Percentiles rank a stretch among this genome's conserved stretches.
Evolutionary conservation across 2,113 vertebrate species (phyloP).

Genomic region (Tyrannus savana): DNA sequence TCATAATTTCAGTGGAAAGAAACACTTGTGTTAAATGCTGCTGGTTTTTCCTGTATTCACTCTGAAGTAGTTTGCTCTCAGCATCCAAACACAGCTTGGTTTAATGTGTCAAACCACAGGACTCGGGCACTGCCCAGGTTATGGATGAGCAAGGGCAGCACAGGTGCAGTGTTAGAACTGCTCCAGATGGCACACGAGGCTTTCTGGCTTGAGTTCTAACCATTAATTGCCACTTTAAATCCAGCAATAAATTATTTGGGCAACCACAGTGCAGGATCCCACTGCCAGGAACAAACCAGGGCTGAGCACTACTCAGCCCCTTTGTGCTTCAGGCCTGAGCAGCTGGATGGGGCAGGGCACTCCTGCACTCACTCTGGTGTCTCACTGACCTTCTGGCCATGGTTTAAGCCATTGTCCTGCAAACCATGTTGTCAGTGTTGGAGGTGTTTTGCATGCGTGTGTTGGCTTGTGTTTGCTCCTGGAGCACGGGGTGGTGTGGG

Average conservation of each 20-base stretch:
- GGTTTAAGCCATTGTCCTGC: not conserved
- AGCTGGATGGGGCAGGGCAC: not conserved
- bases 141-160: not conserved
- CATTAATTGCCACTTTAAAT: conserved; percentile 39
- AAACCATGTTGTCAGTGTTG: not conserved
- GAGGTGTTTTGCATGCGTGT: accelerated
- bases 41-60: not conserved
- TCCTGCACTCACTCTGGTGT: not conserved
- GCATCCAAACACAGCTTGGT: not conserved
- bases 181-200: not conserved
- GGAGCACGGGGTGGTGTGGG: not conserved
- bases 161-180: not conserved
- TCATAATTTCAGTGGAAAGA: not conserved
- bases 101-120: not conserved
- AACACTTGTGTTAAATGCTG: not conserved
- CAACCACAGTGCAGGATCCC: not conserved
- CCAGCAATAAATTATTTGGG: conserved; percentile 34
- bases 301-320: not conserved
- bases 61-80: not conserved
- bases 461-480: not conserved
- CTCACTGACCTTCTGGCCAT: accelerated
- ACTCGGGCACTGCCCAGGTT: not conserved
- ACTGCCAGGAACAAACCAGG: conserved; percentile 23
- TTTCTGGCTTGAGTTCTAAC: conserved; percentile 14
- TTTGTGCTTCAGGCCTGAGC: not conserved